phyloP scores from a whole-genome alignment of 2,797 vertebrate genomes.

The Menidia menidia region DNA sequence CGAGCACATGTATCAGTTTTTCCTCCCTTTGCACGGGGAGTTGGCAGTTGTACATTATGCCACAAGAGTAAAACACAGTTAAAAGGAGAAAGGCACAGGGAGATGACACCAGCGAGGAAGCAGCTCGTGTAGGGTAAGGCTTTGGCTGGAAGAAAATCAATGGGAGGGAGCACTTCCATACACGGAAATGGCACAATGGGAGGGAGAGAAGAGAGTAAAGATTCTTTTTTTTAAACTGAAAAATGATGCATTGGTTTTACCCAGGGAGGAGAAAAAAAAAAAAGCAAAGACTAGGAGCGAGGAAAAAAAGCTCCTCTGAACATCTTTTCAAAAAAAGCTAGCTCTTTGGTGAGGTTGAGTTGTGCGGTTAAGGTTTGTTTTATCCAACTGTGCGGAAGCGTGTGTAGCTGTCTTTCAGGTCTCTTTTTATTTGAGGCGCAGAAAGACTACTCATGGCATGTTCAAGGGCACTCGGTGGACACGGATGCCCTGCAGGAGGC shows the following conservation, averaged over 20 bases:
- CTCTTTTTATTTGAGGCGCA: conserved; percentile 82
- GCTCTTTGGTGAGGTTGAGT: conserved; percentile 84
- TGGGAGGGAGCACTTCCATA: conserved; percentile 78
- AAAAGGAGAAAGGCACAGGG: conserved; percentile 79
- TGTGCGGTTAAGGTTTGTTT: conserved; percentile 86
- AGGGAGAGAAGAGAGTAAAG: conserved; percentile 70
- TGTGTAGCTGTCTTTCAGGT: conserved; percentile 84
- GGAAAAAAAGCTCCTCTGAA: conserved; percentile 68
- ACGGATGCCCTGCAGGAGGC: conserved; percentile 79
- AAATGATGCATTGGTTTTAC: conserved; percentile 82
- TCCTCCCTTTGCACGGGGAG: conserved; percentile 54
- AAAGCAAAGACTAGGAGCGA: conserved; percentile 69
- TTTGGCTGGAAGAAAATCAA: conserved; percentile 81
- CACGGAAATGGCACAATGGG: conserved; percentile 76
- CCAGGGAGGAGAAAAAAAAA: conserved; percentile 70
- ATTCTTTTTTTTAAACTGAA: conserved; percentile 59
- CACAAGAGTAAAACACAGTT: conserved; percentile 82
- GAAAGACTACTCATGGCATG: conserved; percentile 84
- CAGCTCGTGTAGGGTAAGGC: conserved; percentile 71
- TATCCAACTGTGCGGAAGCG: conserved; percentile 85
- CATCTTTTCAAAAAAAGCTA: conserved; percentile 75
- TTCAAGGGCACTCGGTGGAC: conserved; percentile 83
- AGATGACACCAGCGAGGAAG: conserved; percentile 81
- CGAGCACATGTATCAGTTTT: conserved; percentile 72
- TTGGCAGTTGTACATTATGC: conserved; percentile 76